Base-by-base conservation (phyloP, 2,888 invertebrate species). In the Luperina testacea region DNA sequence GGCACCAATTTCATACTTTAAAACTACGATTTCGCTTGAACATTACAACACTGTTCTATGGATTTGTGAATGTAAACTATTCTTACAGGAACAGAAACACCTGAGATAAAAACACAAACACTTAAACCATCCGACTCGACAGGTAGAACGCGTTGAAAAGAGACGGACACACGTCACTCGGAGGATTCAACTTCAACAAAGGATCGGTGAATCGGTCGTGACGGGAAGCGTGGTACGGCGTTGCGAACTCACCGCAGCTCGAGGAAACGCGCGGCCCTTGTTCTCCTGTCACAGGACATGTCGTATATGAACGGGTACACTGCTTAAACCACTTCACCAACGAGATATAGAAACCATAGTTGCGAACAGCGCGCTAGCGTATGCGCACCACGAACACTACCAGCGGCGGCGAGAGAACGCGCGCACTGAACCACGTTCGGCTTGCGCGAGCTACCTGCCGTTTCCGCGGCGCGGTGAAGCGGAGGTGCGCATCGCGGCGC, bases 231-330 rank as follows among this genome's bases (percentile, higher is more conserved):
- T 92, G 91, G 92, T 92, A 90, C 89, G 90, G 90, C 90, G 92
- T 91, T 92, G 91, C 91, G 92, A 94, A 96, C 97, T 97, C 96
- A 97, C 97, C 97, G 96, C 94, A 97, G 95, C 93, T 96, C 97
- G 94, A 96, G 96, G 94, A 95, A 96, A 91, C 97, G 96, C 92
- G 95, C 95, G 92, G 95, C 94, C 92, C 96, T 96, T 92, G 95
- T 96, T 96, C 96, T 96, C 94, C 96, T 95, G 92, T 96, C 96
- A 95, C 96, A 96, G 95, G 96, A 97, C 96, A 97, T 97, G 92
- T 95, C 96, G 96, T 94, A 88, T 92, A 93, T 93, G 85, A 93
- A 93, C 89, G 88, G 90, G 87, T 93, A 90, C 95, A 95, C 95
- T 94, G 91, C 87, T 92, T 93, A 92, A 92, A 94, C 87, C 94